Base-by-base conservation (phyloP, 2,888 invertebrate species). In the Plutella xylostella region DNA sequence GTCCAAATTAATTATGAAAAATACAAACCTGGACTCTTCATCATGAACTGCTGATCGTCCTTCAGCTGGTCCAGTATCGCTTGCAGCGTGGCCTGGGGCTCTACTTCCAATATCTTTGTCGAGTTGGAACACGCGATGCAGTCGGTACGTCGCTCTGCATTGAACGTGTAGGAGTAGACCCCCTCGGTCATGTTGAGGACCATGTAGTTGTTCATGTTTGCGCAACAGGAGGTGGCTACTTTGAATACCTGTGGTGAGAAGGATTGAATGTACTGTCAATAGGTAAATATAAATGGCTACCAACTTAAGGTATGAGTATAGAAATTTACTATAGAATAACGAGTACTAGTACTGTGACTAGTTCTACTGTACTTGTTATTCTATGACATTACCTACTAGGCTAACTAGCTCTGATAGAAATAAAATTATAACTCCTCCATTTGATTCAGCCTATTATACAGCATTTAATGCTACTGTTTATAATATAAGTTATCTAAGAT, bases 141-240 rank as follows among this genome's bases (percentile, higher is more conserved):
- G 62, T 93, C 91, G 0, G 89, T 74, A 53, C 93, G 93, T 58
- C 87, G 92, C 65, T 97, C 97, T 0, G 97, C 94, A 69, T 92
- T 92, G 67, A 96, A 98, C 1, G 97, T 96, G 65, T 96, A 97
- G 0, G 96, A 94, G 65, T 98, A 98, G 28, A 98, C 93, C 1
- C 98, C 98, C 62, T 97, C 97, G 0, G 93, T 87, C 83, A 98
- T 95, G 65, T 97, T 98, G 61, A 99, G 92, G 47, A 98, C 95
- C 90, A 98, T 90, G 65, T 98, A 99, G 77, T 99, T 99, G 66
- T 96, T 93, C 76, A 99, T 87, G 30, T 92, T 91, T 1, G 90
- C 87, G 54, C 93, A 94, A 61, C 96, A 96, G 55, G 94, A 96
- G 22, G 97, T 94, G 1, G 97, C 97, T 47, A 99, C 70, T 84